Conservation (phyloP, 2,888 invertebrate species). For the Ochropacha duplaris region DNA sequence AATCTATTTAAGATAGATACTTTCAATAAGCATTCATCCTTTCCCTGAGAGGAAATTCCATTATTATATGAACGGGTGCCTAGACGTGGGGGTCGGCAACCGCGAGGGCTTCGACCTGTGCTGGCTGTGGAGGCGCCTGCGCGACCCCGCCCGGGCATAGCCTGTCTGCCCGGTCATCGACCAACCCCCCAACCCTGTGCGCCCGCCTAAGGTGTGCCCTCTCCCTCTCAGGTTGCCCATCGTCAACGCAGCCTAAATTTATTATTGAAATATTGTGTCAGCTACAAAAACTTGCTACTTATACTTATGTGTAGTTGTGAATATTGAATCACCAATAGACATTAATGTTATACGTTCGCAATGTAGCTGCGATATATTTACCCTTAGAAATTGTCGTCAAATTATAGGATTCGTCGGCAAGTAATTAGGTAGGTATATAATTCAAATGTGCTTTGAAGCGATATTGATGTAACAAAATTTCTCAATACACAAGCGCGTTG, state of each 20-base stretch:
- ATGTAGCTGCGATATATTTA: no score
- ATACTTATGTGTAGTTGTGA: neutral
- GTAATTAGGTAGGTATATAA: no score
- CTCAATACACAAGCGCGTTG: no score
- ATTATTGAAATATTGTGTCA: neutral
- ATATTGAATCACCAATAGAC: no score
- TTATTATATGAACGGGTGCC: constrained; percentile 51
- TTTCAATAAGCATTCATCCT: constrained; percentile 17
- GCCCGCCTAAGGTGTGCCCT: constrained; percentile 30
- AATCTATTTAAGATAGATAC: neutral
- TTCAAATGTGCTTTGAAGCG: no score
- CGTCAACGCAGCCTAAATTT: neutral
- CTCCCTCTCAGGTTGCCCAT: neutral
- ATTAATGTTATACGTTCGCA: no score
- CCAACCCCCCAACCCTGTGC: constrained; percentile 48
- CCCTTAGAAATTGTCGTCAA: no score
- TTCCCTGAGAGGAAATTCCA: constrained; percentile 40
- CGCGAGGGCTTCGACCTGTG: constrained; percentile 75
- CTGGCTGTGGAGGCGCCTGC: constrained; percentile 61
- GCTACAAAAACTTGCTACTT: neutral
- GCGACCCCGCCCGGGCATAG: constrained; percentile 55
- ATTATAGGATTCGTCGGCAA: no score
- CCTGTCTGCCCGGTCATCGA: constrained; percentile 53
- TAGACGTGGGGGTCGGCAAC: constrained; percentile 73
- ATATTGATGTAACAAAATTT: no score